Conservation (phyloP, 2,113 vertebrate species). For the Caranx ignobilis region DNA sequence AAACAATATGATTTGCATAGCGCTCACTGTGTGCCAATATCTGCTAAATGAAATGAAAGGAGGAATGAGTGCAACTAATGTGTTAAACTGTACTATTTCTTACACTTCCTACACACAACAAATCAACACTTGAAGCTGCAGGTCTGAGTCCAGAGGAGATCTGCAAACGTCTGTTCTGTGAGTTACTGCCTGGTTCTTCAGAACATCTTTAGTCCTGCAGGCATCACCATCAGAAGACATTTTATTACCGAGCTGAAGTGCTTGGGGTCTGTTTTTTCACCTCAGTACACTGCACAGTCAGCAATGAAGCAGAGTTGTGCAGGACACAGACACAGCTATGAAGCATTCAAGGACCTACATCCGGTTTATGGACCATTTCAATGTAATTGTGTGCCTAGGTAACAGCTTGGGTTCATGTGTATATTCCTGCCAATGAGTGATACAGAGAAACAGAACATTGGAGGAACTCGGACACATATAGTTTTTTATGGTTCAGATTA, state of each 20-base stretch:
- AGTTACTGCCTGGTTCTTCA: neutral
- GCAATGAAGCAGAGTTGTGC: constrained; percentile 13
- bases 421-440: constrained; percentile 7
- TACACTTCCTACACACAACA: neutral
- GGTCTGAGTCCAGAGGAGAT: neutral
- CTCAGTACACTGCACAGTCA: constrained; percentile 9
- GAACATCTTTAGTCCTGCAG: constrained; percentile 12
- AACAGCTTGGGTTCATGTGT: constrained; percentile 29
- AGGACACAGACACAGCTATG: constrained; percentile 15
- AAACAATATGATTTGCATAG: neutral
- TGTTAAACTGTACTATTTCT: neutral
- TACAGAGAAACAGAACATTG: neutral
- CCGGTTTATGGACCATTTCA: constrained; percentile 28
- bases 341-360: constrained; percentile 25
- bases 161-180: constrained; percentile 11
- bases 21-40: neutral
- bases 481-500: constrained; percentile 9
- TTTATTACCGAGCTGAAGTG: constrained; percentile 12
- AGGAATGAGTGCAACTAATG: neutral
- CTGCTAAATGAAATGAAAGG: neutral
- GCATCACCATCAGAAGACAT: constrained; percentile 15
- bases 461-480: neutral
- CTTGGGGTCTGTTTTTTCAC: constrained; percentile 24
- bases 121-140: neutral
- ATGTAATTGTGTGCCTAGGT: constrained; percentile 31